Evolutionary conservation across 30 jellyfish, hydroid and myxozoan genomes (phyloP), one percentile per base, ranked within the genome.

Genomic region (Nemopilema nomurai): DNA sequence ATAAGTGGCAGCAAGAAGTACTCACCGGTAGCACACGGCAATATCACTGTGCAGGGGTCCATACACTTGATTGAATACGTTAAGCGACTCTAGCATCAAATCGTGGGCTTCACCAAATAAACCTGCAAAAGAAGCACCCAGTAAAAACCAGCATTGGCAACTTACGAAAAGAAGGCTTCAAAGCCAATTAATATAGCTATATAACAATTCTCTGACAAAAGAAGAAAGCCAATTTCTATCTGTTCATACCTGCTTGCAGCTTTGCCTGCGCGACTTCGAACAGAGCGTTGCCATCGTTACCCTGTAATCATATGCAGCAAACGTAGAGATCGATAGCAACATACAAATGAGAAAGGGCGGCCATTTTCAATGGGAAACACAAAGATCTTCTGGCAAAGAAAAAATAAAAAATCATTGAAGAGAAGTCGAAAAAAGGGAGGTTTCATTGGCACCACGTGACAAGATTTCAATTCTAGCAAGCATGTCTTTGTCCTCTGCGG

Each of bases 1-100:
- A 72, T 3, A 21, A 13, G 4, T 1, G 0, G 31, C 19, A 1
- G 25, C 65, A 25, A 0, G n/a, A 74, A 74, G 74, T 18, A 22
- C 73, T 23, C 1, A 88, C 96, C 96, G 79, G 89, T 87, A 90
- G 53, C 99, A 95, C 30, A 85, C 85, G 24, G 90, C 99, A 18
- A 90, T 95, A 25, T 95, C 99, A 23, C 87, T 51, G 72, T 90
- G 97, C 17, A 95, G 93, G 1, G 99, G 99, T 1, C 99, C 99
- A 74, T 95, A 95, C 8, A 95, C 97, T 85, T 95, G 99, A 74
- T 95, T 95, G 92, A 95, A 95, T 65, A 90, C 73, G 86, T 89
- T 93, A 66, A 93, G 77, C 7, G 98, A 91, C 80, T 93, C 98
- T 16, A 93, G 28, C 96, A 93, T 88, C 71, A 93, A 87, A 62